phyloP scores from a whole-genome alignment of 2,797 vertebrate genomes.

The Leptodactylus fallax region DNA sequence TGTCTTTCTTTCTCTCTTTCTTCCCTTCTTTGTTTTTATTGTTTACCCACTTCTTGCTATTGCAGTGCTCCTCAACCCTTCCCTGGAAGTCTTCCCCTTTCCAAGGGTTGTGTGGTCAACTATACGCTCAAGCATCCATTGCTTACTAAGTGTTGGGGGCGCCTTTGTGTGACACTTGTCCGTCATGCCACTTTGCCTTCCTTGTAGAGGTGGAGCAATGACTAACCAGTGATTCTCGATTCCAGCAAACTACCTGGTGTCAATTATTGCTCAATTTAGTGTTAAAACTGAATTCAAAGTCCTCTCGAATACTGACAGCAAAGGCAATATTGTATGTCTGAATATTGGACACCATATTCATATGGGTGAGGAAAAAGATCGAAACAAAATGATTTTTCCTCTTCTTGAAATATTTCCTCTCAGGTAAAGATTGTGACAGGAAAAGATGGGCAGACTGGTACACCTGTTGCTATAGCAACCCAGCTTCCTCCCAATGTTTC shows the following conservation, averaged over 20 bases:
- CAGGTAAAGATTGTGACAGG: slow-evolving; percentile 97
- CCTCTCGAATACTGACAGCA: slow-evolving; percentile 51
- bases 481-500: slow-evolving; percentile 97
- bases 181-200: slow-evolving; percentile 75
- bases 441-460: slow-evolving; percentile 96
- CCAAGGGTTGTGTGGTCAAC: slow-evolving; percentile 68
- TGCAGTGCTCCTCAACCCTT: slow-evolving; percentile 70
- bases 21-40: slow-evolving; percentile 66
- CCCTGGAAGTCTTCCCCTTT: slow-evolving; percentile 65
- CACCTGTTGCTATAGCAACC: slow-evolving; percentile 96
- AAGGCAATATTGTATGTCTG: slow-evolving; percentile 70
- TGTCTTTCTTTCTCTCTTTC: slow-evolving; percentile 65
- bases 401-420: slow-evolving; percentile 75
- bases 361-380: slow-evolving; percentile 60
- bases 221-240: slow-evolving; percentile 25
- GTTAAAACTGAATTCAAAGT: slow-evolving; percentile 33
- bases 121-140: slow-evolving; percentile 73
- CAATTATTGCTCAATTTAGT: slow-evolving; percentile 21
- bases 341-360: slow-evolving; percentile 57
- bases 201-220: slow-evolving; percentile 58
- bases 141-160: slow-evolving; percentile 74
- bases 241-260: slow-evolving; percentile 30
- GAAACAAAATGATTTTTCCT: slow-evolving; percentile 75
- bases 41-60: slow-evolving; percentile 72
- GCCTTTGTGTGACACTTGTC: slow-evolving; percentile 73